Base-by-base conservation (phyloP, 1,140 invertebrate species). In the Rhagoletis pomonella region DNA sequence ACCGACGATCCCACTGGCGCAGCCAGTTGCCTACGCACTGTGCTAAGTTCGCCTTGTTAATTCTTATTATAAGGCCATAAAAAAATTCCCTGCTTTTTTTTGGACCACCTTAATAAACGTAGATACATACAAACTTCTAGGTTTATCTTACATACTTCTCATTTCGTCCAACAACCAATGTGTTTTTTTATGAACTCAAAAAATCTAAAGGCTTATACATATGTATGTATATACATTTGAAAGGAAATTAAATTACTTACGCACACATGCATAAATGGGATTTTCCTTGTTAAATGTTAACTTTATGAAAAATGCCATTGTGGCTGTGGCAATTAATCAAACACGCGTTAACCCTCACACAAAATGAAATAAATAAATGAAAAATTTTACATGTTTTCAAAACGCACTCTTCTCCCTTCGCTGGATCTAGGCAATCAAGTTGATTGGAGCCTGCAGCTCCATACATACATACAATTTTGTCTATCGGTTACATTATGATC, bases 321-420 rank as follows among this genome's bases (percentile, higher is more conserved):
- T n/a, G n/a, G 39, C 73, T 1, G 47, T 12, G 47, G 73, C 73
- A 10, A 81, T 81, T 81, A 81, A 81, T 81, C 73, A 81, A 81
- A 81, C 4, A 14, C 19, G 73, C 73, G 73, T 81, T 81, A 81
- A 55, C 73, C 14, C 73, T 17, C 50, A 3, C 19, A 19, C 44
- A 81, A 81, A 47, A 29, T 29, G 29, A 29, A 29, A 58, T 29
- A 81, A 50, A 77, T 77, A 19, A 77, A n/a, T 50, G n/a, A 29
- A 14, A 62, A 62, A 62, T 17, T 62, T 62, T 62, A 62, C 60
- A 19, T 81, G 73, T 81, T 55, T n/a, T 12, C 42, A 50, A 73
- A 73, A 67, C 29, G 17, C n/a, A 67, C 10, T 67, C 39, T 81
- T 55, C 42, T 42, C 9, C 4, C 4, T 12, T 6, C 17, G 5